Evolutionary conservation across 2,113 vertebrate genomes (phyloP).

Genomic region (Todiramphus chloris): DNA sequence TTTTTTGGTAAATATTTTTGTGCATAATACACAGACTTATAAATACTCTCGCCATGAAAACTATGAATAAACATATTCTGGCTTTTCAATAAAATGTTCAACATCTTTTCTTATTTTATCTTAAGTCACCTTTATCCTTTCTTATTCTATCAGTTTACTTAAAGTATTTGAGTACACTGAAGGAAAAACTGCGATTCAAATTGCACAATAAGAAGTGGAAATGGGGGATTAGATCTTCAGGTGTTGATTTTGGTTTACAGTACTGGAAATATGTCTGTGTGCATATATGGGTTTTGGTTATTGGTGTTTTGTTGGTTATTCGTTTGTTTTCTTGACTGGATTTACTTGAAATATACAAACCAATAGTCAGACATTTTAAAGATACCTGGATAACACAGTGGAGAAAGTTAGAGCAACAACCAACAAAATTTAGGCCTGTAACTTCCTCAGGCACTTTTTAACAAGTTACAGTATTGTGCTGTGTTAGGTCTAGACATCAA

Average conservation of each 20-base stretch:
- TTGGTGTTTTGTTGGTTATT: fast-evolving
- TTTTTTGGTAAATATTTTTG: neutral
- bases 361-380: neutral
- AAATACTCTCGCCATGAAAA: neutral
- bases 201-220: neutral
- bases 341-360: neutral
- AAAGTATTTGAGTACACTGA: neutral
- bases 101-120: neutral
- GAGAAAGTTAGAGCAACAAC: neutral
- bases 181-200: neutral
- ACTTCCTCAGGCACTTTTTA: neutral
- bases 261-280: neutral
- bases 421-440: neutral
- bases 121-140: neutral
- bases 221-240: fast-evolving
- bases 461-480: neutral
- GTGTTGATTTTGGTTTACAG: neutral
- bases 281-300: neutral
- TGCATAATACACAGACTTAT: neutral
- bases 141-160: neutral
- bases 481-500: neutral
- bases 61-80: constrained; percentile 21
- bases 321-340: neutral
- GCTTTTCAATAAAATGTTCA: constrained; percentile 11
- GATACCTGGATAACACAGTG: neutral